A percentile compares a stretch with the other conserved stretches of the same genome.
phyloP scores from a whole-genome alignment of 2,888 invertebrate genomes.

The Drosophila differens region DNA sequence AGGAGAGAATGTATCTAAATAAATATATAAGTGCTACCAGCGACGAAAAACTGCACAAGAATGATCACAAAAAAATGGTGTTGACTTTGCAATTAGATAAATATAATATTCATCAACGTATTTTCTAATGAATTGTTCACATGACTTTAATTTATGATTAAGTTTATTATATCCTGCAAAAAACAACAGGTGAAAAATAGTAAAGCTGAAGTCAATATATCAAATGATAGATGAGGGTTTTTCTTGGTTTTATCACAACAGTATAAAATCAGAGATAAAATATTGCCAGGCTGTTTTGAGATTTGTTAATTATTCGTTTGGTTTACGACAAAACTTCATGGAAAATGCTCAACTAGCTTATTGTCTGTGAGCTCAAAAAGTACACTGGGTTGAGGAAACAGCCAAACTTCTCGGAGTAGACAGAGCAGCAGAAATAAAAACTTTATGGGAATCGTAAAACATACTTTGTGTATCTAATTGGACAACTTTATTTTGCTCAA shows the following conservation, averaged over 20 bases:
- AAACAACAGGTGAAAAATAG: not conserved
- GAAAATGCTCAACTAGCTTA: not conserved
- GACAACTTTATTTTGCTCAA: slow-evolving; percentile 4
- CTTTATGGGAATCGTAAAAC: slow-evolving; percentile 12
- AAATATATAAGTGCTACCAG: not conserved
- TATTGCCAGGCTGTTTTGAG: not conserved
- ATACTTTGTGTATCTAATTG: not conserved
- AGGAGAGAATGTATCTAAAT: not conserved
- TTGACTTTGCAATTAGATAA: no score
- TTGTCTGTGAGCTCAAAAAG: not conserved
- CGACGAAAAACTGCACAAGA: not conserved
- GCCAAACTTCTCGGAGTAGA: not conserved
- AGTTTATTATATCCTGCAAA: not conserved
- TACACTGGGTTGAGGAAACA: not conserved
- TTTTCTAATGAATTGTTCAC: no score
- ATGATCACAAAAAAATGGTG: not conserved
- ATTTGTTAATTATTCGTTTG: not conserved
- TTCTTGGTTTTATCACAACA: not conserved
- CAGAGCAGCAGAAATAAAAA: not conserved
- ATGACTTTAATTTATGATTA: not conserved
- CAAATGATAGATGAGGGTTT: not conserved
- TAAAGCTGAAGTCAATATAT: not conserved
- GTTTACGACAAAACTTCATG: not conserved
- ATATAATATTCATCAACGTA: no score
- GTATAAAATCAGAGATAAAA: not conserved